These are phyloP conservation scores for Archips crataeganus DNA, from an alignment of 2,888 invertebrate genomes.

Conservation along the genomic window DNA sequence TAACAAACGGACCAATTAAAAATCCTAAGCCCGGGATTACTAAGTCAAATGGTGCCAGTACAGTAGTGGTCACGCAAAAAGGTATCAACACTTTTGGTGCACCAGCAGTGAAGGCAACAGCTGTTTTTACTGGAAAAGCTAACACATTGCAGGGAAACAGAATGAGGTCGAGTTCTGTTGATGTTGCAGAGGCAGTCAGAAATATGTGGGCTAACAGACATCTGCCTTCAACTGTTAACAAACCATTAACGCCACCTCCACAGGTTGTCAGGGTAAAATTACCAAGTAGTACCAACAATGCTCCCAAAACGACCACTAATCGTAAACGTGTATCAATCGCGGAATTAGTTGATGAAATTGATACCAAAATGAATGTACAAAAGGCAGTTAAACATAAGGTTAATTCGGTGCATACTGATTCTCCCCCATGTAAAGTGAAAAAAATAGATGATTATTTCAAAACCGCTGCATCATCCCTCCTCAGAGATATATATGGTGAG, in stretches of 20 bases:
- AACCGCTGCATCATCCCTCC: conserved; percentile 58
- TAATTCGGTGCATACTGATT: conserved; percentile 45
- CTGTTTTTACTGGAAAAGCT: conserved; percentile 56
- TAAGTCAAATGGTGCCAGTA: conserved; percentile 54
- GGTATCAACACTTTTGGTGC: conserved; percentile 52
- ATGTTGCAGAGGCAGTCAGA: conserved; percentile 55
- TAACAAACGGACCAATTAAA: conserved; percentile 33
- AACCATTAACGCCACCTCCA: conserved; percentile 48
- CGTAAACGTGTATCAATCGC: not conserved
- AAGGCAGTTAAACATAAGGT: conserved; percentile 61
- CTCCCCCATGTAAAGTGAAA: conserved; percentile 68
- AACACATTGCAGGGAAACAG: conserved; percentile 48
- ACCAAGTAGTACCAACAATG: conserved; percentile 33
- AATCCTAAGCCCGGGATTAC: conserved; percentile 46
- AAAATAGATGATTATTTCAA: conserved; percentile 78
- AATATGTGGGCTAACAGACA: conserved; percentile 59
- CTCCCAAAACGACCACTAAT: not conserved
- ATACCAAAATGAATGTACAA: conserved; percentile 33
- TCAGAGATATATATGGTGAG: conserved; percentile 77
- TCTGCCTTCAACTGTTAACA: conserved; percentile 49
- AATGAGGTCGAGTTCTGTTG: conserved; percentile 44
- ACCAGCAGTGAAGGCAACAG: conserved; percentile 40
- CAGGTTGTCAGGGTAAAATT: conserved; percentile 59
- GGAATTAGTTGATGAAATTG: not conserved
- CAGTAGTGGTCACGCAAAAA: conserved; percentile 55